Percentiles rank a stretch among this genome's conserved stretches.
Evolutionary conservation across 1,140 invertebrate genomes (phyloP).

Genomic region (Drosophila pruinosa): DNA sequence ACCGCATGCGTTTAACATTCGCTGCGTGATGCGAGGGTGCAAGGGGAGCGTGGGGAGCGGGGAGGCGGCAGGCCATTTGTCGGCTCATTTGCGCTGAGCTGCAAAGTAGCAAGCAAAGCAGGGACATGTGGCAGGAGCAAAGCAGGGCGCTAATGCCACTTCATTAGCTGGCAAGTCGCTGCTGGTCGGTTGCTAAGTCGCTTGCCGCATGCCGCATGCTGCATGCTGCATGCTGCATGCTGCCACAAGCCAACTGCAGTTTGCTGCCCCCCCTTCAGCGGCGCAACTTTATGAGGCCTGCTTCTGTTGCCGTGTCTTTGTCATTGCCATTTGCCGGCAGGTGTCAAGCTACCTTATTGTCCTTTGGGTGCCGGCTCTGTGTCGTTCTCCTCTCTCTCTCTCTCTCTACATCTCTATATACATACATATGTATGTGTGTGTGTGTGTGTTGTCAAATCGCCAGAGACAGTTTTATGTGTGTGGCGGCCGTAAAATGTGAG

Average conservation of each 20-base stretch:
- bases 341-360: slow-evolving; percentile 58
- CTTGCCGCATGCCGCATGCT: not conserved
- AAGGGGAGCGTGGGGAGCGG: not conserved
- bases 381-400: not conserved
- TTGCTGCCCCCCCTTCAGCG: not conserved
- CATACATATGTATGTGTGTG: slow-evolving; percentile 3
- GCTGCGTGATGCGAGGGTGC: not conserved
- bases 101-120: slow-evolving; percentile 22
- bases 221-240: slow-evolving; percentile 6
- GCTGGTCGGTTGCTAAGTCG: slow-evolving; percentile 19
- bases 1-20: not conserved
- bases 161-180: slow-evolving; percentile 47
- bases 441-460: slow-evolving; percentile 38
- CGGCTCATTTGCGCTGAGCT: slow-evolving; percentile 45
- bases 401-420: not conserved
- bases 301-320: slow-evolving; percentile 32
- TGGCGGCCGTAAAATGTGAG: slow-evolving; percentile 66
- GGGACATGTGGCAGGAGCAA: not conserved
- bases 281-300: slow-evolving; percentile 39
- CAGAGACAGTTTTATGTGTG: slow-evolving; percentile 68
- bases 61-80: slow-evolving; percentile 32
- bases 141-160: slow-evolving; percentile 46
- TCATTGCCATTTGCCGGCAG: slow-evolving; percentile 38
- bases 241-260: slow-evolving; percentile 24
- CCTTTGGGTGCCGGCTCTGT: slow-evolving; percentile 5